Base-by-base conservation (phyloP, 2,797 vertebrate genomes). In the Pseudochaenichthys georgianus region DNA sequence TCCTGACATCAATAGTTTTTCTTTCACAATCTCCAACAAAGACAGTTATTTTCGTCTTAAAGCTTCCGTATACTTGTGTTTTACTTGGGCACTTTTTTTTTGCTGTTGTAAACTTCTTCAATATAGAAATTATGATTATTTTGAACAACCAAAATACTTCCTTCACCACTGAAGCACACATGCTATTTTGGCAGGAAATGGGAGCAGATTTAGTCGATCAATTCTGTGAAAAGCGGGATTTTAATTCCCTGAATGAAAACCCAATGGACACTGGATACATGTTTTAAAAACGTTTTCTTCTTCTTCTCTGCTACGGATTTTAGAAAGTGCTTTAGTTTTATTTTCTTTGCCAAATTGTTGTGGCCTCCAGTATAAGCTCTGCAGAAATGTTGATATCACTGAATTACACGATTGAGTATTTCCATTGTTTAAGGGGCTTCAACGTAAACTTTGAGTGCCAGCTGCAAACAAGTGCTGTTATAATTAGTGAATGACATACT, bases 11-110 rank as follows among this genome's bases (percentile, higher is more conserved):
- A 38, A 38, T 9, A 5, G 28, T 28, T 28, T 28, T 28, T 28
- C 28, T 28, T 28, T 28, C 28, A 5, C 28, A 28, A 28, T 28
- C 28, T 28, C 28, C 28, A 78, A 9, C 50, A 69, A 69, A 28
- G 53, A 28, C 66, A 70, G 54, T 53, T 13, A 62, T 65, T 70
- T 38, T 38, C 58, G 42, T 67, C 67, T 38, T 38, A 38, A 9
- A 38, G 34, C 34, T 38, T 7, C 34, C 34, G 6, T 38, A 38
- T 9, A 38, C 7, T 38, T 38, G 8, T 38, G 9, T 38, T 38
- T 38, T 9, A 38, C 34, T 9, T 38, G 6, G 34, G 34, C 8
- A 38, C 8, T 38, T 38, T 38, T 1, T 38, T 38, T 45, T 16
- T 16, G 46, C 13, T 16, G 3, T 4, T 47, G 15, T 16, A 47